Evolutionary conservation across 2,888 invertebrate species (phyloP).

Genomic region (Callyntrura guangdongensis): DNA sequence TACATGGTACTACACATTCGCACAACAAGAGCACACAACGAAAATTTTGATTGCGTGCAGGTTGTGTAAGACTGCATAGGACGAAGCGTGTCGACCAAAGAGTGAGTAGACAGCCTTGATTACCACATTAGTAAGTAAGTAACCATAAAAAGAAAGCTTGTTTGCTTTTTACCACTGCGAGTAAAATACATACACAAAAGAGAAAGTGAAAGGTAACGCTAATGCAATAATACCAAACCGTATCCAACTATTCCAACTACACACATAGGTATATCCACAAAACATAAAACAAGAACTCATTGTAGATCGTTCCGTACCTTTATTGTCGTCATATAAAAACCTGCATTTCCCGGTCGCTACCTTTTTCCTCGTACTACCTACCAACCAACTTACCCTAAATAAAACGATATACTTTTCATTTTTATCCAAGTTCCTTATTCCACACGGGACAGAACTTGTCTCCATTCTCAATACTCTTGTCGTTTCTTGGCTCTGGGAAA

Average conservation of each 20-base stretch:
- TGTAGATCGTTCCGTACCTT: constrained; percentile 3
- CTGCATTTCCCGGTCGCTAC: background rate
- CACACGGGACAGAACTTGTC: background rate
- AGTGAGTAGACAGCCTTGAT: constrained; percentile 69
- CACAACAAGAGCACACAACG: constrained; percentile 23
- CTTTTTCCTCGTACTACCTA: background rate
- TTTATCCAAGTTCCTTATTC: constrained; percentile 17
- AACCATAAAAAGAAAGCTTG: constrained; percentile 73
- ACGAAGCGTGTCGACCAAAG: constrained; percentile 69
- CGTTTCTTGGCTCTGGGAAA: too few relatives aligned
- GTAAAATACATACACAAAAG: constrained; percentile 19
- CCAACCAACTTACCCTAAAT: too few relatives aligned
- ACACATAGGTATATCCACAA: background rate
- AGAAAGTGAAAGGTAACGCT: constrained; percentile 54
- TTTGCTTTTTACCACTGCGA: constrained; percentile 56
- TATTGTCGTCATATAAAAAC: constrained; percentile 12
- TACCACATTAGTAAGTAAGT: constrained; percentile 75
- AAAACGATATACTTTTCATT: background rate
- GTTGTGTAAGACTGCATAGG: constrained; percentile 60
- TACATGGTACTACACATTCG: constrained; percentile 48
- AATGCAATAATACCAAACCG: constrained; percentile 45
- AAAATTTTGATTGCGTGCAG: constrained; percentile 69
- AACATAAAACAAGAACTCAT: constrained; percentile 27
- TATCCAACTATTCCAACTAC: background rate
- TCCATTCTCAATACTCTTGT: too few relatives aligned